Evolutionary conservation across 2,797 vertebrate species (phyloP), one percentile per base, ranked within the genome.

Genomic region (Nasua narica): DNA sequence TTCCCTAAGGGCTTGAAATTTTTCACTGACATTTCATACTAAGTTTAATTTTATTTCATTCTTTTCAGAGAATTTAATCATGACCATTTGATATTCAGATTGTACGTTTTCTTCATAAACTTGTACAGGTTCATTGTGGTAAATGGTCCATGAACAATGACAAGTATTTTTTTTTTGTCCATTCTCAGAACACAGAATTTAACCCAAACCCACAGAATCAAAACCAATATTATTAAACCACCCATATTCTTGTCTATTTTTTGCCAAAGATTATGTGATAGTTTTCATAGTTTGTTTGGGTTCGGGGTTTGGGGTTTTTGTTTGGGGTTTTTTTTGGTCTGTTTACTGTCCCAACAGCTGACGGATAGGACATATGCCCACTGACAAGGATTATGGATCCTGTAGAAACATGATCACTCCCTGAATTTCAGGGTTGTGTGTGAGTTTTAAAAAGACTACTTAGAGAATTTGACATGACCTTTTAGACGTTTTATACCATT

Each of bases 1-100:
- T 83, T 65, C 11, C 60, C 58, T 15, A 67, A 87, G 74, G 8
- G 10, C 16, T 78, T 91, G n/a, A 19, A 78, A 85, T 74, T 93
- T 95, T 97, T 77, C 54, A 52, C 4, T 96, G 35, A 58, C 37
- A 77, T n/a, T 85, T 94, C 60, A 52, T 67, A 13, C 13, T 90
- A 62, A 81, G 90, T 91, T 89, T 83, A 81, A 67, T 91, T 93
- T 90, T 35, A 88, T 46, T 87, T 90, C 32, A 50, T 90, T 86
- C 32, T 62, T 52, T 74, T 69, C 40, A 83, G 25, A 91, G 46
- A 93, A 93, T 96, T 86, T 90, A 91, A 81, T 60, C 83, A 76
- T 54, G 90, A 70, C 8, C 40, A 86, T 82, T 91, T 62, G 5
- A 89, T 54, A 95, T 48, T 77, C n/a, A 72, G 0, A 32, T 19